Evolutionary conservation across 2,113 vertebrate genomes (phyloP).

Genomic region (Diglossa brunneiventris): DNA sequence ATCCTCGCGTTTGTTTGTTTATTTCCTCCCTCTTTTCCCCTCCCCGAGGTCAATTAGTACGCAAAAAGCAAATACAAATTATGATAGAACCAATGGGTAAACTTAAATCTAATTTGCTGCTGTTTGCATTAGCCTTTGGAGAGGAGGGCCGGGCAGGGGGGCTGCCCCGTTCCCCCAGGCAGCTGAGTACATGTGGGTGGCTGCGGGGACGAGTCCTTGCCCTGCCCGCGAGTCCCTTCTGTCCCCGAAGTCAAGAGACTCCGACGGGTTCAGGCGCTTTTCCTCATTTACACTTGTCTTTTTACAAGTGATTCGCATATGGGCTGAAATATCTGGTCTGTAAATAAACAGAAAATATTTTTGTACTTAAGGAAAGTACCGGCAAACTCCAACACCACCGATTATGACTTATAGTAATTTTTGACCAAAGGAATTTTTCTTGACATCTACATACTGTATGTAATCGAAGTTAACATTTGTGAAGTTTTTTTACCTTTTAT

Average conservation of each 20-base stretch:
- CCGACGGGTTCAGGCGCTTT: accelerated
- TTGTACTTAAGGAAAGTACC: conserved; percentile 79
- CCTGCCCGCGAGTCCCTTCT: background rate
- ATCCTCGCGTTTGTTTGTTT: background rate
- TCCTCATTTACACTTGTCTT: conserved; percentile 49
- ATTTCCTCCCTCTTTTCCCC: background rate
- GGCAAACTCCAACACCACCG: conserved; percentile 84
- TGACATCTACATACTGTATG: conserved; percentile 80
- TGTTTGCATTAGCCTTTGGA: conserved; percentile 17
- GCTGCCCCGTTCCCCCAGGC: background rate
- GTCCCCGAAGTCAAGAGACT: background rate
- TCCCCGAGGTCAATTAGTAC: conserved; percentile 46
- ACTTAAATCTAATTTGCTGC: conserved; percentile 30
- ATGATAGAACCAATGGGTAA: conserved; percentile 14
- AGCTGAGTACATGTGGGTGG: background rate
- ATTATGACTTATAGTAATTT: conserved; percentile 82
- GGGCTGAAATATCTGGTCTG: conserved; percentile 78
- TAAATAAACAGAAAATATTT: conserved; percentile 88
- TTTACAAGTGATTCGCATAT: conserved; percentile 63
- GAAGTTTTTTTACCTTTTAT: conserved; percentile 86
- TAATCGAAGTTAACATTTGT: conserved; percentile 79
- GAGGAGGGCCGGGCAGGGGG: background rate
- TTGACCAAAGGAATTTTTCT: conserved; percentile 80
- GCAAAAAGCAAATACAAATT: conserved; percentile 35
- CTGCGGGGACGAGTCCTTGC: background rate